Evolutionary conservation across 2,888 invertebrate species (phyloP), one percentile per base, ranked within the genome.

Genomic region (Microplitis deprimator): DNA sequence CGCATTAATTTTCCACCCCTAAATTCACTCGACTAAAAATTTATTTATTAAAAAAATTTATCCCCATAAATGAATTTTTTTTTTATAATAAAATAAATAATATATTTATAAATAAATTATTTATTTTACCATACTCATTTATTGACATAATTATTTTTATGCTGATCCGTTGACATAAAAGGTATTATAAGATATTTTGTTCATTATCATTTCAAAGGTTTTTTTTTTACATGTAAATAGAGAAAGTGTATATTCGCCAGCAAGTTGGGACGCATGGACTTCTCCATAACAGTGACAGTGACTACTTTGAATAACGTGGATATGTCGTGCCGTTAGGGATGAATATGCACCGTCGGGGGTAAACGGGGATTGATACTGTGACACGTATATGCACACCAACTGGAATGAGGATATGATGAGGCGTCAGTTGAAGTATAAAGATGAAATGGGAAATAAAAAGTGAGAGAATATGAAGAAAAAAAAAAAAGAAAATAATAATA

Each of bases 321-420:
- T 80, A 65, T 75, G 70, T 75, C 77, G 77, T 68, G 73, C 76
- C 79, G 68, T 79, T 77, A 74, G 73, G 80, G 75, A 82, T 83
- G 80, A 82, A 83, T 82, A 83, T 83, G 82, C 80, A 79, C 41
- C 16, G 77, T 69, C 79, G 73, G 78, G 71, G n/a, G 71, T 39
- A 29, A 79, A 81, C 39, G 75, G 62, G 62, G 61, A 73, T 75
- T 81, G 80, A 81, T 78, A 72, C 62, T 17, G 76, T 80, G 79
- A 80, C 81, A 78, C 71, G 76, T 67, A 39, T 64, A 77, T 69
- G 13, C 50, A 76, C 69, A 72, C 61, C 17, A 74, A 75, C 75
- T 73, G 61, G 50, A 74, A 75, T 75, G 16, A 29, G 71, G 61
- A 73, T 65, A 17, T 69, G 68, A n/a, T 39, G 68, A 64, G 41